Percentiles rank a stretch among this genome's conserved stretches.
phyloP scores from a whole-genome alignment of 2,888 invertebrate genomes.

The Dolichopus griseipennis region DNA sequence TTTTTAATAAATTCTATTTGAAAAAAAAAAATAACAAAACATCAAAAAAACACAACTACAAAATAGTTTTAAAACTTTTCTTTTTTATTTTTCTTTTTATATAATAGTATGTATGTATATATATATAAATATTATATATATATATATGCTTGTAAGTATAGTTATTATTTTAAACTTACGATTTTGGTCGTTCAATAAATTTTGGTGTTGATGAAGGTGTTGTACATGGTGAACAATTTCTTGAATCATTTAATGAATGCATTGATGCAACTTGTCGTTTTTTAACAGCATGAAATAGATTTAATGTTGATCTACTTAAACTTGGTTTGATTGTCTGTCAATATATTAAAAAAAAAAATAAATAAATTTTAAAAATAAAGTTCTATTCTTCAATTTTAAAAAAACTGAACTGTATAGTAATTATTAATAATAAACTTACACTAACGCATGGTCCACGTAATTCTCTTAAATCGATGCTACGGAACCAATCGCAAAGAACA shows the following conservation, averaged over 20 bases:
- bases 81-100: neutral
- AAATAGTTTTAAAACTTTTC: neutral
- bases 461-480: constrained; percentile 80
- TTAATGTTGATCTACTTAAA: constrained; percentile 42
- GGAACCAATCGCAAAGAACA: constrained; percentile 72
- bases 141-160: no score
- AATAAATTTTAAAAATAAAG: no score
- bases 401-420: no score
- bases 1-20: neutral
- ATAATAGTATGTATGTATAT: neutral
- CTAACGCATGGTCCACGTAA: constrained; percentile 73
- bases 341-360: neutral
- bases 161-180: neutral
- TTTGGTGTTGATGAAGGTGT: constrained; percentile 43
- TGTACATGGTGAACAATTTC: constrained; percentile 39
- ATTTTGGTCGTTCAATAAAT: neutral
- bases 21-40: neutral
- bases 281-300: constrained; percentile 41
- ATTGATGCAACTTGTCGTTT: constrained; percentile 42
- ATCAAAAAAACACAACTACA: neutral
- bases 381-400: no score
- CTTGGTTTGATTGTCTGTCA: constrained; percentile 43
- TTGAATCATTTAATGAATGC: constrained; percentile 40
- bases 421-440: no score
- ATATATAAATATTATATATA: no score